Evolutionary conservation across 2,888 invertebrate species (phyloP), one percentile per base, ranked within the genome.

Genomic region (Xanthorhoe designata): DNA sequence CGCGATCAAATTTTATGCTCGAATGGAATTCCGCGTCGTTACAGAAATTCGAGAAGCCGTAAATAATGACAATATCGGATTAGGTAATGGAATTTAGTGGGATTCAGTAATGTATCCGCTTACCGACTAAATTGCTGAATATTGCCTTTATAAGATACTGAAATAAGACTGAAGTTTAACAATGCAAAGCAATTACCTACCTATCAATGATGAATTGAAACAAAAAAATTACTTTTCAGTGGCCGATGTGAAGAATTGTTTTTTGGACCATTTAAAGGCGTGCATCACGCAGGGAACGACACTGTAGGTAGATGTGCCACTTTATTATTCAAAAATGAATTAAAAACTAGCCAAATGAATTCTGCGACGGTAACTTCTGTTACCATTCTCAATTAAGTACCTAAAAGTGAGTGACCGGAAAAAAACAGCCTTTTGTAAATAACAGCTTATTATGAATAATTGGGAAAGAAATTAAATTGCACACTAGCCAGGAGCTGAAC

Each of bases 11-110:
- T 42, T 42, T 13, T 42, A 13, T 13, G 47, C 47, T 47, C 17
- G 17, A 17, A 57, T 32, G 17, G 13, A 24, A 32, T 57, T 35
- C 42, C 29, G 52, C 62, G 29, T 63, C 51, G 51, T 1, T 51
- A n/a, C 19, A 18, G 63, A 57, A 65, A 60, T 35, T 56, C 19
- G 42, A 60, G 55, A 60, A 51, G 55, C 53, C 38, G 2, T 45
- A 18, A 17, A 13, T 35, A 58, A 47, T 35, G 35, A 17, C 54
- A 54, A 55, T 51, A 57, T 57, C 45, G 57, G 63, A 63, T 63
- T 63, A 57, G 17, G 19, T 56, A 49, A n/a, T 38, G 55, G 38
- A 62, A 55, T 50, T 55, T 50, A 17, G 19, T 50, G 9, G 62
- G 38, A 47, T 52, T 57, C 17, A 15, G 52, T 52, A 45, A 18